A percentile compares a stretch with the other conserved stretches of the same genome.
These are phyloP conservation scores for Corvus hawaiiensis DNA, from an alignment of 2,113 vertebrate species.

Conservation along the genomic window DNA sequence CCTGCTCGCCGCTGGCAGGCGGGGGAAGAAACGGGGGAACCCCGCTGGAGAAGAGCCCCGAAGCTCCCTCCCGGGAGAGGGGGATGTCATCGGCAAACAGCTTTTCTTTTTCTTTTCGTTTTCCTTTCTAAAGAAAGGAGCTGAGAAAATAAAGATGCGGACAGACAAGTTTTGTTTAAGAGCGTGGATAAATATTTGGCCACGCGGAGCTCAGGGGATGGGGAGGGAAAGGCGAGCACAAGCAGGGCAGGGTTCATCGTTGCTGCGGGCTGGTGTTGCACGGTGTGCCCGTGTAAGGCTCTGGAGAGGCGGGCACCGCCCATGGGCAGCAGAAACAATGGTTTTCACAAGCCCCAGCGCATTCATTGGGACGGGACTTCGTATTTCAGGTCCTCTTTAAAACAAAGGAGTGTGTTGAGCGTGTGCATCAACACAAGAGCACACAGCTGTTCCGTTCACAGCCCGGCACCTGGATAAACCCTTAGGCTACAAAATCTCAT, in stretches of 20 bases:
- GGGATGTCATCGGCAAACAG: neutral
- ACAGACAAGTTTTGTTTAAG: neutral
- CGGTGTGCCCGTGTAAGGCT: rapidly evolving
- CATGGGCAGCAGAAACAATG: rapidly evolving
- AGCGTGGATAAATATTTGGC: neutral
- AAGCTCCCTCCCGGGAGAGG: rapidly evolving
- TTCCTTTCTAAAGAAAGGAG: neutral
- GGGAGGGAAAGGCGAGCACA: neutral
- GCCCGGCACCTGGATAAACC: neutral
- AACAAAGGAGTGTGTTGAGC: neutral
- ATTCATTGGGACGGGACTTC: neutral
- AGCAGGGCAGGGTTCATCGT: neutral
- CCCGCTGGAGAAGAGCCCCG: neutral
- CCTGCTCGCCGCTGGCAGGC: neutral
- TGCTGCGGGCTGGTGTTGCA: rapidly evolving
- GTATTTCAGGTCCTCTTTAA: neutral
- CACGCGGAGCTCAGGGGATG: neutral
- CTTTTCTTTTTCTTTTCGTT: neutral
- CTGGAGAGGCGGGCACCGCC: neutral
- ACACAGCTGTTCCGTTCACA: neutral
- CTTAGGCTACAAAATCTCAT: neutral
- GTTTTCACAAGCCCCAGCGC: rapidly evolving
- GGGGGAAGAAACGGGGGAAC: neutral
- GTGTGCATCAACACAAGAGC: neutral
- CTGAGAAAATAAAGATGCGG: neutral